Evolutionary conservation across 2,113 vertebrate species (phyloP), one percentile per base, ranked within the genome.

Genomic region (Calidris pugnax): DNA sequence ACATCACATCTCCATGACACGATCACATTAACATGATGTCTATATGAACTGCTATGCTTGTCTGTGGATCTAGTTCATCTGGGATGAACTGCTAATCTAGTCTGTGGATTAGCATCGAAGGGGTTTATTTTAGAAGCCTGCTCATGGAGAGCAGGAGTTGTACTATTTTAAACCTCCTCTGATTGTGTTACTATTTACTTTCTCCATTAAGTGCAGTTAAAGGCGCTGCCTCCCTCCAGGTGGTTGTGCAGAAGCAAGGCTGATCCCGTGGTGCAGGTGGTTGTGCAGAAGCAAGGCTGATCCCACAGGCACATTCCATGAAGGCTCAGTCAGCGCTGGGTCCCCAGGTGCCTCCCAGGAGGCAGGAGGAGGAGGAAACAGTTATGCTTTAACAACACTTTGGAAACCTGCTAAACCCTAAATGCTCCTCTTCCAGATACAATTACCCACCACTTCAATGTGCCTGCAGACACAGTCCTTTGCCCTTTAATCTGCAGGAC

Each of bases 401-500:
- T 32, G 67, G 92, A 86, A 96, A 80, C 41, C 67, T 67, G 72
- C 86, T 93, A 75, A 95, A 92, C 55, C 13, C 64, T 67, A 7
- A 55, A 13, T 0, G 0, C 56, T 83, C 55, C 67, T 80, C 79
- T 56, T 80, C 64, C 93, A 95, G 57, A 63, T 16, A 59, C 63
- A 81, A 50, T 35, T 48, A 77, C 27, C 17, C 53, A 59, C 10
- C 72, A 19, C 55, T 47, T 59, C 50, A 80, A 32, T 1, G 71
- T 5, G 11, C 0, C 4, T 15, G 85, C 90, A 96, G 62, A 68
- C 74, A 37, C 43, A 39, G 79, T 8, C 87, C 81, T 76, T 53
- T 23, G 56, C 81, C 67, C 82, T 92, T 62, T 90, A 35, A 93
- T 84, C 92, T 89, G 55, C 90, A 91, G 93, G 53, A 76, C 78